Conservation (phyloP, 1,140 invertebrate genomes). For the Drosophila mojavensis region DNA sequence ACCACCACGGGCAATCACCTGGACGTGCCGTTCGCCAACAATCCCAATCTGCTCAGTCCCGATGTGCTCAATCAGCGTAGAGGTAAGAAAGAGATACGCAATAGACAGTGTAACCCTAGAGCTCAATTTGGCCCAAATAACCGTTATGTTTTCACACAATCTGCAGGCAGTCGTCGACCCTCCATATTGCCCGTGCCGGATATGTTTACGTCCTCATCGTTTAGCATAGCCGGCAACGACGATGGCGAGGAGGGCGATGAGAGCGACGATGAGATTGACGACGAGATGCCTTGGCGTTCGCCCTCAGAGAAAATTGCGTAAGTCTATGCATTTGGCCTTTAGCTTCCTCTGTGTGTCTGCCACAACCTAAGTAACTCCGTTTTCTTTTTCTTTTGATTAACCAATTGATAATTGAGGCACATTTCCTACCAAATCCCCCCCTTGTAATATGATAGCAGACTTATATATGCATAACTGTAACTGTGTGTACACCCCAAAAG, state of each 20-base stretch:
- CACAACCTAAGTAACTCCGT: background rate
- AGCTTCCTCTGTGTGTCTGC: background rate
- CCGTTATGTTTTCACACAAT: background rate
- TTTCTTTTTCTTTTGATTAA: conserved; percentile 2
- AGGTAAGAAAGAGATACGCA: conserved; percentile 84
- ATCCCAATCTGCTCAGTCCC: conserved; percentile 92
- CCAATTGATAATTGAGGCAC: conserved; percentile 53
- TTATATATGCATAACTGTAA: conserved; percentile 26
- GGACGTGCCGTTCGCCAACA: conserved; percentile 90
- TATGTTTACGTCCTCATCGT: conserved; percentile 91
- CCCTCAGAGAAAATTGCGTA: conserved; percentile 95
- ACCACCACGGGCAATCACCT: conserved; percentile 88
- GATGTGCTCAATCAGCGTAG: conserved; percentile 90
- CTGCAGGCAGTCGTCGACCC: conserved; percentile 90
- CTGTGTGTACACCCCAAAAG: conserved; percentile 30
- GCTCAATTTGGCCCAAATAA: background rate
- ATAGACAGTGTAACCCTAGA: too few species aligned
- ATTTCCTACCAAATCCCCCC: conserved; percentile 6
- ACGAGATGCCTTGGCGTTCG: conserved; percentile 94
- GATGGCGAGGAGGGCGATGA: conserved; percentile 91
- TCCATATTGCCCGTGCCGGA: conserved; percentile 95
- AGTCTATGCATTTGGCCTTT: conserved; percentile 84
- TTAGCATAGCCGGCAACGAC: conserved; percentile 89
- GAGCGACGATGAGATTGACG: conserved; percentile 94
- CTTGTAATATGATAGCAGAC: conserved; percentile 41